Base-by-base conservation (phyloP, 2,888 invertebrate genomes). In the Catotricha subobsoleta region DNA sequence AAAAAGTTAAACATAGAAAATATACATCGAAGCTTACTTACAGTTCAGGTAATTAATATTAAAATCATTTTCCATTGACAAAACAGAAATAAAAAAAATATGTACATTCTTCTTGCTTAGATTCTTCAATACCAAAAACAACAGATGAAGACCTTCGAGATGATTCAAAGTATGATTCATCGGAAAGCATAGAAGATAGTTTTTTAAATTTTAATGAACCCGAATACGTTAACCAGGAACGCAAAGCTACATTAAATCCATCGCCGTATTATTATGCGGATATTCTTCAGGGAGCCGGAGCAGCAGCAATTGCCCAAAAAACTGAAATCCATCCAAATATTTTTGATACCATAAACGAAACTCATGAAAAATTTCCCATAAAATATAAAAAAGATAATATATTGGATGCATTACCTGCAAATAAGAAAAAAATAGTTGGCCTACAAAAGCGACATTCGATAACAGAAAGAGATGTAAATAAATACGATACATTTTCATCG, bases 191-290 rank as follows among this genome's bases (percentile, higher is more conserved):
- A 43, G 71, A 67, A 42, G 67, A 69, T 55, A 30, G 30, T 39
- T 30, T 27, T 15, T 20, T 30, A 15, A 39, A 39, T 39, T 12
- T 30, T 5, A 30, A 30, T 21, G 30, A 39, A 19, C 30, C 36
- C 8, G 36, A 36, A 25, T 36, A 36, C 25, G 36, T 23, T 6
- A 67, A 66, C 47, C 48, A 64, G 44, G 59, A 67, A 40, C 55
- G 57, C 47, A 50, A 54, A 46, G 54, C 54, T 44, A 69, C 68
- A 56, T 69, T 80, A 27, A 80, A 82, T 55, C 81, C 81, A 10
- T 83, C 82, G 43, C 82, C 83, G 1, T 83, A 83, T 55, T 83
- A 83, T 52, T 83, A 83, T 71, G 80, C 80, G 1, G 83, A 83
- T 55, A 61, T 83, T 40, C 75, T 80, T 45, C 71, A 42, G 43